These are phyloP conservation scores for Drosophila paranaensis DNA, from an alignment of 2,888 invertebrate genomes.

Conservation along the genomic window DNA sequence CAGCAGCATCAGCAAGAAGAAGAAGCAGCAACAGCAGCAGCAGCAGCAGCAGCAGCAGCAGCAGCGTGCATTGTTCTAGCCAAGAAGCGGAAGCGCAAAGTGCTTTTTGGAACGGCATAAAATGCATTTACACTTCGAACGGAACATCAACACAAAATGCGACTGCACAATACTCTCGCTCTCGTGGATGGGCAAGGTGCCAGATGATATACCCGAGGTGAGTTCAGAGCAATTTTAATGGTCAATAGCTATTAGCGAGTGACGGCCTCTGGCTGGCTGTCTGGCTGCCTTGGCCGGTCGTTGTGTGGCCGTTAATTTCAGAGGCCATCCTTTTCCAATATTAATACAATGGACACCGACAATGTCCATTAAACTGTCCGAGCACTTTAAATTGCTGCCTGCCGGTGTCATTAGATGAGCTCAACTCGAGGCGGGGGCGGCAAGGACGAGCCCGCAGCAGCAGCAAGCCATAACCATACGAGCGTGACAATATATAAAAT, in stretches of 20 bases:
- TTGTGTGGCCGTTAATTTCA: slow-evolving; percentile 22
- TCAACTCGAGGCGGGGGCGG: not conserved
- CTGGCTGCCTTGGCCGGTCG: not conserved
- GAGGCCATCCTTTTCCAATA: slow-evolving; percentile 46
- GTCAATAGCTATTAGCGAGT: slow-evolving; percentile 43
- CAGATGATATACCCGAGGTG: slow-evolving; percentile 97
- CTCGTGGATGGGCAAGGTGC: slow-evolving; percentile 99
- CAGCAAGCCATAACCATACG: slow-evolving; percentile 4
- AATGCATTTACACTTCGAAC: slow-evolving; percentile 99
- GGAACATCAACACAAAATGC: slow-evolving; percentile 96
- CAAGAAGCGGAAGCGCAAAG: slow-evolving; percentile 46
- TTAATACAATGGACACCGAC: slow-evolving; percentile 73
- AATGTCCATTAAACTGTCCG: slow-evolving; percentile 69
- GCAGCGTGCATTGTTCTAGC: slow-evolving; percentile 43
- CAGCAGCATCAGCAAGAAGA: slow-evolving; percentile 17
- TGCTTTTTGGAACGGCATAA: slow-evolving; percentile 49
- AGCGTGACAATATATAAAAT: slow-evolving; percentile 37
- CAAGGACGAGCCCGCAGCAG: no score
- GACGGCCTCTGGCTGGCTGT: not conserved
- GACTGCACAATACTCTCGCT: slow-evolving; percentile 97
- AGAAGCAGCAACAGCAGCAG: not conserved
- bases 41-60: no score
- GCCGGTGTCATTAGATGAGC: slow-evolving; percentile 54
- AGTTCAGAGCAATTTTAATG: slow-evolving; percentile 60
- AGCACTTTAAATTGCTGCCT: slow-evolving; percentile 64